A percentile compares a stretch with the other conserved stretches of the same genome.
Conservation (phyloP, 2,888 invertebrate species). For the Synanthedon vespiformis region DNA sequence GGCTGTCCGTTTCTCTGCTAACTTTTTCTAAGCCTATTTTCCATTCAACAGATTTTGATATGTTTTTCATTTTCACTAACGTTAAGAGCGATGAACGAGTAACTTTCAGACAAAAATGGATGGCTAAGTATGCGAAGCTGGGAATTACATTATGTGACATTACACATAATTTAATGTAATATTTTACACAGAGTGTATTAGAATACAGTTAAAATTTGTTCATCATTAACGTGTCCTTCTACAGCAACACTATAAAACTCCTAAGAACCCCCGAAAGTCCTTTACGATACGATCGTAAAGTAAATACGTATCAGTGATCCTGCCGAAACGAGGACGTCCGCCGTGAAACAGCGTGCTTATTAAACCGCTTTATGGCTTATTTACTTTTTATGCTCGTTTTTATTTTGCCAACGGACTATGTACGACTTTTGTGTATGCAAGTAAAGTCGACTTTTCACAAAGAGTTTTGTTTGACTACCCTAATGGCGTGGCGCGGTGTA, state of each 20-base stretch:
- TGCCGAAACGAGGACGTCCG: slow-evolving; percentile 26
- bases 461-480: not conserved
- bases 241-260: slow-evolving; percentile 14
- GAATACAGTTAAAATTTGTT: not conserved
- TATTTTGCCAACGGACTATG: slow-evolving; percentile 15
- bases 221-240: not conserved
- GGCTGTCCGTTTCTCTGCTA: no score
- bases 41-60: no score
- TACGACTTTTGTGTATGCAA: not conserved
- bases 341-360: slow-evolving; percentile 35
- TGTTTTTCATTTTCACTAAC: no score
- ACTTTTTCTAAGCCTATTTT: no score
- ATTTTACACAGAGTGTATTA: not conserved
- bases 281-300: slow-evolving; percentile 45
- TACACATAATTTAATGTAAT: not conserved
- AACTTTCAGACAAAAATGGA: no score
- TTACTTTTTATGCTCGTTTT: slow-evolving; percentile 29
- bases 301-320: slow-evolving; percentile 37
- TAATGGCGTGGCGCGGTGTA: not conserved
- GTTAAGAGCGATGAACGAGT: no score
- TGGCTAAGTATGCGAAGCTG: no score
- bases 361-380: slow-evolving; percentile 43
- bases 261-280: slow-evolving; percentile 23
- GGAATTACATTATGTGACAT: no score
- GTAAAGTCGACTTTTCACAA: not conserved